Evolutionary conservation across 1,140 invertebrate species (phyloP).

Genomic region (Pachypeltis micranthus): DNA sequence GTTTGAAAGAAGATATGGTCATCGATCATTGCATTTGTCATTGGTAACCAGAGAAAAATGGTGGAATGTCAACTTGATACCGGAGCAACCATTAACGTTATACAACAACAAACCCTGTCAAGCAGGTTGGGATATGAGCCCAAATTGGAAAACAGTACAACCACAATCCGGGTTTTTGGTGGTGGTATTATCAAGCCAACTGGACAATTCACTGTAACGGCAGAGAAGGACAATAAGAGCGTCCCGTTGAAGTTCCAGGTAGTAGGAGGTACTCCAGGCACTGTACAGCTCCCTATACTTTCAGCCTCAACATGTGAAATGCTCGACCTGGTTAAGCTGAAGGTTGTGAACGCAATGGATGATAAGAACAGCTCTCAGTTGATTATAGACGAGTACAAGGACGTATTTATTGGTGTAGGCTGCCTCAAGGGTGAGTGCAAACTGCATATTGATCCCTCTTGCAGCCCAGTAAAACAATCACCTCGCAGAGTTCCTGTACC

Average conservation of each 20-base stretch:
- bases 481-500: conserved; percentile 24
- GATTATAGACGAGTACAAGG: neutral
- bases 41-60: neutral
- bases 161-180: neutral
- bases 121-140: neutral
- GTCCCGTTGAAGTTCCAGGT: neutral
- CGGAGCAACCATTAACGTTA: neutral
- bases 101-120: neutral
- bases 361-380: neutral
- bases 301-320: neutral
- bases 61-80: neutral
- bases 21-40: neutral
- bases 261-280: neutral
- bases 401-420: conserved; percentile 16
- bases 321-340: neutral
- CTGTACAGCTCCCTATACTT: neutral
- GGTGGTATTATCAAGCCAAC: neutral
- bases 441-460: neutral
- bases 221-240: neutral
- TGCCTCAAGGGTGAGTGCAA: neutral
- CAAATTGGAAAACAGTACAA: neutral
- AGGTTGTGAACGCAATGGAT: neutral
- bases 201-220: neutral
- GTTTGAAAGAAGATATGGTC: neutral
- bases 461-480: conserved; percentile 21